Base-by-base conservation (phyloP, 2,888 invertebrate species). In the Scaptomyza flava region DNA sequence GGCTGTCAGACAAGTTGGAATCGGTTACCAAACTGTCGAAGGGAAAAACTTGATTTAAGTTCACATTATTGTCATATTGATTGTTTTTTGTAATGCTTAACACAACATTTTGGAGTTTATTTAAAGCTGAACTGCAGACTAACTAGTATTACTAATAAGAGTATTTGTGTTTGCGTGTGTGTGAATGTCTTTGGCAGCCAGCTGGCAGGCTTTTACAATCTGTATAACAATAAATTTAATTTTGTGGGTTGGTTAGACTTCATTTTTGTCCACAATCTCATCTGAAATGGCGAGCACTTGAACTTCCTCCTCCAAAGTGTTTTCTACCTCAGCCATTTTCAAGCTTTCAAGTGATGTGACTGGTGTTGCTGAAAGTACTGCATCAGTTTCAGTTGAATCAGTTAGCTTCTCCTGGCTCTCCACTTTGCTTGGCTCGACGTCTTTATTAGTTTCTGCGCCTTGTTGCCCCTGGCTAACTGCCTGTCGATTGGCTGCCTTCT, bases 51-150 rank as follows among this genome's bases (percentile, higher is more conserved):
- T 17, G 38, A 61, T 46, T 9, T 9, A 54, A 59, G 51, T 38
- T 38, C 57, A 43, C 23, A 38, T 45, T 9, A 23, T 41, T 36
- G 12, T 38, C 23, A 23, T 38, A 41, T 56, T 27, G 17, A 20
- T 61, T 61, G 41, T 41, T 36, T 48, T 38, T 12, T 17, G 1
- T 46, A 56, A 53, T 67, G 78, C 59, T 72, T 66, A 56, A 66
- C 72, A 61, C 27, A 56, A 56, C 62, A 56, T 33, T 50, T 56
- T 27, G 11, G 41, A 54, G 36, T 60, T 48, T 34, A 53, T 33
- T 57, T 56, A 64, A 77, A 42, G 66, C 78, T 77, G 58, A 62
- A 72, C 73, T 74, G 73, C 78, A 74, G 72, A 51, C 57, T 59
- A 77, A 72, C 73, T 66, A 61, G 14, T 31, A n/a, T 27, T 7